These are phyloP conservation scores for Heptranchias perlo DNA, from an alignment of 2,113 vertebrate genomes.

Conservation along the genomic window DNA sequence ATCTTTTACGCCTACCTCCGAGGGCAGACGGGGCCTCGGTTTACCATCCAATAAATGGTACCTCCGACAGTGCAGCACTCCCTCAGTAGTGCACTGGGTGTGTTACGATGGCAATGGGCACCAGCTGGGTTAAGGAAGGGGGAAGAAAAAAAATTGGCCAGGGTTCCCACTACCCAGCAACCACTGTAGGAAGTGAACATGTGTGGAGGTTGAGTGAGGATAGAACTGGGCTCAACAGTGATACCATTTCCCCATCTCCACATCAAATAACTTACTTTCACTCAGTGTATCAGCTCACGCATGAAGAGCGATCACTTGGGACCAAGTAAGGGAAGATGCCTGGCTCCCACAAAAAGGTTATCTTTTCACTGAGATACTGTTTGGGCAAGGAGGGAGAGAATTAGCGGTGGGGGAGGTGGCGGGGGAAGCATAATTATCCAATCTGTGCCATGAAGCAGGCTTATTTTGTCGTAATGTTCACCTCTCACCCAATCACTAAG, in stretches of 20 bases:
- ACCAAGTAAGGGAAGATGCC: not conserved
- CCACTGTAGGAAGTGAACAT: not conserved
- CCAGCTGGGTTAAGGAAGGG: not conserved
- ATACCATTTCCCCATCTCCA: not conserved
- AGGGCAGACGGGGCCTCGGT: not conserved
- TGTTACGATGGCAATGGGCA: not conserved
- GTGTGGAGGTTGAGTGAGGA: not conserved
- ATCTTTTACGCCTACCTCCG: not conserved
- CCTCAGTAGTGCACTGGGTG: not conserved
- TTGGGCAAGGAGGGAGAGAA: not conserved
- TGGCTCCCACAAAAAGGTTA: not conserved
- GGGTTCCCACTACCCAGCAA: not conserved
- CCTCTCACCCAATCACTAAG: not conserved
- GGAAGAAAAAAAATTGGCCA: not conserved
- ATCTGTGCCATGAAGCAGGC: not conserved
- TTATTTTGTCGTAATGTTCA: not conserved
- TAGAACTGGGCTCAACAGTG: not conserved
- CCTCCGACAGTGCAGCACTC: not conserved
- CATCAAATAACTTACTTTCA: not conserved
- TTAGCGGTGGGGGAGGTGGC: not conserved
- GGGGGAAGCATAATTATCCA: not conserved
- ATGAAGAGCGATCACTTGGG: not conserved
- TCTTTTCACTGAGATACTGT: not conserved
- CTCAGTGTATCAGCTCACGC: not conserved
- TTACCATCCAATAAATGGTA: not conserved